Evolutionary conservation across 2,113 vertebrate species (phyloP), one percentile per base, ranked within the genome.

Genomic region (Oenanthe melanoleuca): DNA sequence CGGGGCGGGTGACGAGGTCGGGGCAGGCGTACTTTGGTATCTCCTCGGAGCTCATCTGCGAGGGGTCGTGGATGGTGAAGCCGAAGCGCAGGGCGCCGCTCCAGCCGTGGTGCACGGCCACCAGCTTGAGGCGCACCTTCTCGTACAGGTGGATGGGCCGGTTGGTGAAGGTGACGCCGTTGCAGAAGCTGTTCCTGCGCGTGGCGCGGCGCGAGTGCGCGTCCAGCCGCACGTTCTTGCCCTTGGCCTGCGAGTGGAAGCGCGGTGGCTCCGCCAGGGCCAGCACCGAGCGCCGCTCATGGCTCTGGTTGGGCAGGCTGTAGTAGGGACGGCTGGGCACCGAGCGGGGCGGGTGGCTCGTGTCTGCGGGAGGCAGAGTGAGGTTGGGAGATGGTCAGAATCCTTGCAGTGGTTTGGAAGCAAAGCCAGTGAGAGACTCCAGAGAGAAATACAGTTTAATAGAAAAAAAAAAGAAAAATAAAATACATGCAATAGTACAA

Each of bases 21-120:
- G 99, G 99, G 61, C 99, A 99, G 63, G 99, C 99, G 7, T 99
- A 99, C 97, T 99, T 99, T 96, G 99, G 99, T 98, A 99, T 99
- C 94, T 99, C 99, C 2, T 99, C 97, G 2, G 98, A 94, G 73
- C 98, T 97, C 97, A 99, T 98, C 95, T 99, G 99, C 1, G 98
- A 98, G 0, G 99, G 99, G 97, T 99, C 99, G 2, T 99, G 97
- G 74, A 98, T 99, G 29, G 99, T 99, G 97, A 99, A 99, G 80
- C 99, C 99, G 6, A 99, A 99, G 75, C 99, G 99, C 33, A 99
- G 97, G 1, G 99, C 99, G 2, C 99, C 99, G 4, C 99, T 99
- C 99, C 99, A 99, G 79, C 99, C 99, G 0, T 98, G 99, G 97
- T 99, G 99, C 56, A 99, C 99, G 1, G 98, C 98, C 64, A 98